Percentiles rank a stretch among this genome's conserved stretches.
Evolutionary conservation across 2,888 invertebrate genomes (phyloP).

Genomic region (Sialis lutaria): DNA sequence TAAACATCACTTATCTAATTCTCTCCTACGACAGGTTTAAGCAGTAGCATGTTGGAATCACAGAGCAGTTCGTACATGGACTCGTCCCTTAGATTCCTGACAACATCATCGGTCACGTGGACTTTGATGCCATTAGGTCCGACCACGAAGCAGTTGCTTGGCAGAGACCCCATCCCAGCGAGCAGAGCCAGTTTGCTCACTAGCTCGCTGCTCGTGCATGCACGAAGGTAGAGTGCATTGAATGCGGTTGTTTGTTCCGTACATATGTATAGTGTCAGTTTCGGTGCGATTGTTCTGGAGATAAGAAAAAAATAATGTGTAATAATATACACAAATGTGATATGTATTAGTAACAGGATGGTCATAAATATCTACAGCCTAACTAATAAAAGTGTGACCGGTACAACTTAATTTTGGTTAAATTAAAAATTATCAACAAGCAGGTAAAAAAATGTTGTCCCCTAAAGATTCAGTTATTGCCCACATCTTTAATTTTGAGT

Average conservation of each 20-base stretch:
- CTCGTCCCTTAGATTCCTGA: constrained; percentile 67
- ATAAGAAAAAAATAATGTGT: constrained; percentile 10
- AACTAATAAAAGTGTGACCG: too few relatives aligned
- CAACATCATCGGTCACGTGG: constrained; percentile 67
- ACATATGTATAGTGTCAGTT: constrained; percentile 70
- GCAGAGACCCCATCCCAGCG: constrained; percentile 26
- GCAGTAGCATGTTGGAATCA: too few relatives aligned
- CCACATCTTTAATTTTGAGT: too few relatives aligned
- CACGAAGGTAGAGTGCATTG: constrained; percentile 66
- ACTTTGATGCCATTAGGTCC: constrained; percentile 77
- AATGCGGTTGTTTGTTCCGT: constrained; percentile 47
- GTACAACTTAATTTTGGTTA: too few relatives aligned
- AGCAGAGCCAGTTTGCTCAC: constrained; percentile 42
- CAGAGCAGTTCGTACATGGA: constrained; percentile 34
- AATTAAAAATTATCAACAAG: too few relatives aligned
- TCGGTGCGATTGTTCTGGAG: constrained; percentile 48
- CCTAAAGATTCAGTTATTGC: too few relatives aligned
- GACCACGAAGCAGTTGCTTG: constrained; percentile 37
- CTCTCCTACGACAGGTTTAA: too few relatives aligned
- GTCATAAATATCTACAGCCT: too few relatives aligned
- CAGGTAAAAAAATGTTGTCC: too few relatives aligned
- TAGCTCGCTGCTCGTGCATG: constrained; percentile 46
- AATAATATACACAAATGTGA: not conserved
- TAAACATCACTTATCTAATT: too few relatives aligned
- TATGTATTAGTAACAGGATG: too few relatives aligned